Conservation (phyloP, 2,888 invertebrate species). For the Ceraclea dissimilis region DNA sequence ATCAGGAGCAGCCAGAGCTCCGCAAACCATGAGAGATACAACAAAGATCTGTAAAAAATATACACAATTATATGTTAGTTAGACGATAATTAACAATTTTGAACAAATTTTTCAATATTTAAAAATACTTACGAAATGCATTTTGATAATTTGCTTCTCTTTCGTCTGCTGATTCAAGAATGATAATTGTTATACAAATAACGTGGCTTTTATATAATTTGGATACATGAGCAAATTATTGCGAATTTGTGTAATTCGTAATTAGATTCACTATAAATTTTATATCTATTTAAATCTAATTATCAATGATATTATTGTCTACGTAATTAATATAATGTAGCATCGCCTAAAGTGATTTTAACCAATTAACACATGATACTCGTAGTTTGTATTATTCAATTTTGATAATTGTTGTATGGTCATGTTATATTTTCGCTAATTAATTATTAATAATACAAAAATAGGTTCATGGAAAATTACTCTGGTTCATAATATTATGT, state of each 20-base stretch:
- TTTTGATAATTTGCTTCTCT: not conserved
- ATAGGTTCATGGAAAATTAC: too few species aligned
- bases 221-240: not conserved
- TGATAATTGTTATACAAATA: not conserved
- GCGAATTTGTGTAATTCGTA: too few species aligned
- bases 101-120: not conserved
- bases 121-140: slow-evolving; percentile 5
- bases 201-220: not conserved
- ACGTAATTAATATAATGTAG: not conserved
- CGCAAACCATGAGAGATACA: slow-evolving; percentile 9
- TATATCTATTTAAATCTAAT: not conserved
- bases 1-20: slow-evolving; percentile 17
- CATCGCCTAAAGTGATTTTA: too few species aligned
- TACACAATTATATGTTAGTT: not conserved
- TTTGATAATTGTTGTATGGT: too few species aligned
- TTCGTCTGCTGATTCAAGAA: not conserved
- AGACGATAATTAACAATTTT: not conserved
- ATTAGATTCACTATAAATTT: not conserved
- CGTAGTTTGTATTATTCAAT: too few species aligned
- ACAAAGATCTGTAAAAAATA: slow-evolving; percentile 8
- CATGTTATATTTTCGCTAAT: too few species aligned
- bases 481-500: too few species aligned
- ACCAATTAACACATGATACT: too few species aligned
- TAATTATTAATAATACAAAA: too few species aligned
- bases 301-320: not conserved